Conservation (phyloP, 2,113 vertebrate species). For the Myrmophylax atrothorax region DNA sequence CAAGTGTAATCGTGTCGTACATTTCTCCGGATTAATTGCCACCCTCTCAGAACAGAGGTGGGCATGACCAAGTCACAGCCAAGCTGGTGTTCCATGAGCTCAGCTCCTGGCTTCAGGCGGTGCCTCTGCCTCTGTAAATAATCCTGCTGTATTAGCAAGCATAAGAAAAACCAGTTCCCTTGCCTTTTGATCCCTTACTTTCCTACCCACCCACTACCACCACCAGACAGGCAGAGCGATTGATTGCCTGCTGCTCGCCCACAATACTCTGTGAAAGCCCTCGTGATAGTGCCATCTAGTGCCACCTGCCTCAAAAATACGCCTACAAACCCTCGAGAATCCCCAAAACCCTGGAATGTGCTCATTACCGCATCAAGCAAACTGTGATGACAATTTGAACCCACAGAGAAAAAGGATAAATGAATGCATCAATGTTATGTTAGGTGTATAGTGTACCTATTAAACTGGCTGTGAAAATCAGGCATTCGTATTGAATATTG, state of each 20-base stretch:
- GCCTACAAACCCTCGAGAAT: background rate
- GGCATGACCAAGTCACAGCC: background rate
- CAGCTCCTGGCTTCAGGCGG: background rate
- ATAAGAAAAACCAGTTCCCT: background rate
- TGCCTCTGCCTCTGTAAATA: background rate
- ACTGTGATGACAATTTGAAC: background rate
- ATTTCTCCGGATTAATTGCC: background rate
- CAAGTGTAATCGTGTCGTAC: background rate
- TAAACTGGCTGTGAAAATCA: background rate
- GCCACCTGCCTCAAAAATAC: background rate
- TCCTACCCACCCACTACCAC: background rate
- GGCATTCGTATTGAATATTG: background rate
- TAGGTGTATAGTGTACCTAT: background rate
- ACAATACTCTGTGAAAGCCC: background rate
- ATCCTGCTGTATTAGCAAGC: background rate
- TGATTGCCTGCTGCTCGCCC: background rate
- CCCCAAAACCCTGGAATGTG: rapidly evolving
- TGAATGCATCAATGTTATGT: background rate
- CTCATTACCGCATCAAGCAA: background rate
- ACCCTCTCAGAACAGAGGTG: background rate
- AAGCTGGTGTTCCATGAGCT: background rate
- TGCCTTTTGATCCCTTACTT: background rate
- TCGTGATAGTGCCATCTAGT: slow-evolving; percentile 7
- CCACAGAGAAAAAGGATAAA: background rate
- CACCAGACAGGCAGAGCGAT: background rate